Evolutionary conservation across 1,140 invertebrate genomes (phyloP), one percentile per base, ranked within the genome.

Genomic region (Teleogryllus occipitalis): DNA sequence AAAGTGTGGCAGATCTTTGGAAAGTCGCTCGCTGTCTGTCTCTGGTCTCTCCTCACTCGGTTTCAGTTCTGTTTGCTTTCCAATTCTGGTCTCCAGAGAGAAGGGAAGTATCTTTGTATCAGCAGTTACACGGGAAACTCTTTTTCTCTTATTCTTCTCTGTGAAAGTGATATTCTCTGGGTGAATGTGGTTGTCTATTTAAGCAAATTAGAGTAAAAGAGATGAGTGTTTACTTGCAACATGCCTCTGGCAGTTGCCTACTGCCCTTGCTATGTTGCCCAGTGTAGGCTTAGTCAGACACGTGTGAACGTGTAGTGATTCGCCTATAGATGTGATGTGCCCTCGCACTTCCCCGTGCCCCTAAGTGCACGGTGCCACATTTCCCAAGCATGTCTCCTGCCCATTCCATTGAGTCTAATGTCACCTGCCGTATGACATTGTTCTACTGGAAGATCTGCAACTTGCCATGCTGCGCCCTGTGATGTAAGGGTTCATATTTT

Each of bases 1-100:
- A 84, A 83, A 82, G 83, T 83, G 82, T 82, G 54, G 54, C 54
- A 65, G 54, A 65, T 65, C 54, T 65, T 65, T 65, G 54, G 54
- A 65, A 65, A 65, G 54, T 65, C 54, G 54, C 54, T 65, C 54
- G 10, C 54, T 65, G 54, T 65, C 54, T 65, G 54, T 10, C 54
- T 65, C 54, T 65, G 54, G 54, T 18, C 54, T 65, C 18, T 65
- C 54, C 54, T 65, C 54, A 18, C 18, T 14, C 18, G 54, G 54
- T 10, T 65, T 65, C 18, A 65, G 54, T 65, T 10, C 10, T 65
- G 54, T 65, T 18, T 10, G 54, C 54, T 65, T 65, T 65, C 54
- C 18, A 65, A 10, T 65, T 65, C 54, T 65, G 10, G 18, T 65
- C 54, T 65, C 10, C 54, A 65, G 10, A 65, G 10, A 65, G 10